A percentile compares a stretch with the other conserved stretches of the same genome.
These are phyloP conservation scores for Pteropus alecto DNA, from an alignment of 2,113 vertebrate species.

Conservation along the genomic window DNA sequence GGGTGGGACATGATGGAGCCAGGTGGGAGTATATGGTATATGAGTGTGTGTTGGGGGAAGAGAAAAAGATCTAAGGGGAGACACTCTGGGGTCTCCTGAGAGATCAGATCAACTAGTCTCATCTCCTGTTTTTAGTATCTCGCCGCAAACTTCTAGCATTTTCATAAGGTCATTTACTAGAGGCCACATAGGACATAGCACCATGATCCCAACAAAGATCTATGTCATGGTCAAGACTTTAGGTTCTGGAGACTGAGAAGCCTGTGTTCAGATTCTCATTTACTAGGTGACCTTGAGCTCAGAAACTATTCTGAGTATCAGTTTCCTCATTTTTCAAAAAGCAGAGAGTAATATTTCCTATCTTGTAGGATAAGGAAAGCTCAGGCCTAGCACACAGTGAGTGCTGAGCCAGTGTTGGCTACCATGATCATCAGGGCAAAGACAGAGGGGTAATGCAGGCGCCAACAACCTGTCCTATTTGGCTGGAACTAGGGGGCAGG, in stretches of 20 bases:
- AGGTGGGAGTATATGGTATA: accelerated
- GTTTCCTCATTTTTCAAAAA: not conserved
- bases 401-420: not conserved
- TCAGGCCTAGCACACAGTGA: not conserved
- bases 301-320: not conserved
- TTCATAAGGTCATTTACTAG: not conserved
- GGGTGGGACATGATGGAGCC: not conserved
- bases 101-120: not conserved
- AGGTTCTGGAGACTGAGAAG: not conserved
- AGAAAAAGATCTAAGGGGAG: not conserved
- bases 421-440: not conserved
- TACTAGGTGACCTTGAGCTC: not conserved
- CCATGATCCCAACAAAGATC: not conserved
- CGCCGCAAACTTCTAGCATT: not conserved
- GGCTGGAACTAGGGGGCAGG: not conserved
- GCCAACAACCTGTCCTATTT: not conserved
- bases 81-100: not conserved
- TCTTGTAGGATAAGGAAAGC: not conserved
- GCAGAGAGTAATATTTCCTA: not conserved
- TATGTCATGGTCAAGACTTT: not conserved
- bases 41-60: accelerated
- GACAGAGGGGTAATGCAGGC: not conserved
- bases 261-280: not conserved
- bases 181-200: not conserved
- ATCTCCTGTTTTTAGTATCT: not conserved